Evolutionary conservation across 2,113 vertebrate genomes (phyloP).

Genomic region (Ranitomeya imitator): DNA sequence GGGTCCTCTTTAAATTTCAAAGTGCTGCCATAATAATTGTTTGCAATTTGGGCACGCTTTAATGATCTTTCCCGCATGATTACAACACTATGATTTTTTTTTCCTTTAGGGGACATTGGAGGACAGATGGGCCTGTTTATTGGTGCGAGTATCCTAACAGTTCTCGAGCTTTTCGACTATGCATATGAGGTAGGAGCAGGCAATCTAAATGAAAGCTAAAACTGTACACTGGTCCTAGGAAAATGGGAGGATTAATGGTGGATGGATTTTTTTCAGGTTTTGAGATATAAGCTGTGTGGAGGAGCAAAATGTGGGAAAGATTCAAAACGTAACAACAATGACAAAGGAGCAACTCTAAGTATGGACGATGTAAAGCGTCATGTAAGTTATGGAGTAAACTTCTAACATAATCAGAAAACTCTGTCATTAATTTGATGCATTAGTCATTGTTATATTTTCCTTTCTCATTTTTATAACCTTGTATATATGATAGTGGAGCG

Average conservation of each 20-base stretch:
- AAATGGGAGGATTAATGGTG: neutral
- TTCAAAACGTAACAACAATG: conserved; percentile 91
- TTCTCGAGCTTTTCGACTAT: conserved; percentile 96
- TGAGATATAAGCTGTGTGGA: conserved; percentile 91
- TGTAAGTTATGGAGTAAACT: conserved; percentile 72
- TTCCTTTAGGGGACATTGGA: conserved; percentile 88
- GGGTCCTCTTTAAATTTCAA: too few relatives aligned
- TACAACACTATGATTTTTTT: neutral
- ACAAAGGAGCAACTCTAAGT: conserved; percentile 92
- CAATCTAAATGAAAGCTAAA: neutral
- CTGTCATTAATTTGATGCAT: too few relatives aligned
- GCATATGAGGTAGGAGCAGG: conserved; percentile 86
- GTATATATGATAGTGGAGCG: too few relatives aligned
- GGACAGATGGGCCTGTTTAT: conserved; percentile 99
- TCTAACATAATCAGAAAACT: too few relatives aligned
- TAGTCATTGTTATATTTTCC: neutral
- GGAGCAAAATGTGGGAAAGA: conserved; percentile 85
- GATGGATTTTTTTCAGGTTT: conserved; percentile 75
- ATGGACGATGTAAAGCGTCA: conserved; percentile 97
- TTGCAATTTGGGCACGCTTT: too few relatives aligned
- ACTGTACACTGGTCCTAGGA: neutral
- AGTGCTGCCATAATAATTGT: too few relatives aligned
- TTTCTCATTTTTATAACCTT: neutral
- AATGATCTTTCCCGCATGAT: neutral
- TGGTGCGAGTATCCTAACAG: conserved; percentile 93